A percentile compares a stretch with the other conserved stretches of the same genome.
Conservation (phyloP, 2,888 invertebrate species). For the Tethea ocularis region DNA sequence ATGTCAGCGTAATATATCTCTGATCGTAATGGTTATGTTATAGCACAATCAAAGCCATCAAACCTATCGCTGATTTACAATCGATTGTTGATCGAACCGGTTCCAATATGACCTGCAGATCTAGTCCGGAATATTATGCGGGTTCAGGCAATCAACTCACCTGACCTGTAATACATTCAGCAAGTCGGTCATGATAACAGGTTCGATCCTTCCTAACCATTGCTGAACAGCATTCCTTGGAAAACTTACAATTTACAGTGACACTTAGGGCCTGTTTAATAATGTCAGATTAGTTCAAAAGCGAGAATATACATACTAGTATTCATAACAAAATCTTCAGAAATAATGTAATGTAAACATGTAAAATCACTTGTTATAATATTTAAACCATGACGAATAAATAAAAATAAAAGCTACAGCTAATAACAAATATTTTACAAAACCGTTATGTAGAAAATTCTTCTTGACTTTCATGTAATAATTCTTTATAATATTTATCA, state of each 20-base stretch:
- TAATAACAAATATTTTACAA: no score
- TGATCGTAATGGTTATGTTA: constrained; percentile 30
- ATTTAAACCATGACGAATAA: no score
- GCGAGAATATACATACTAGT: background rate
- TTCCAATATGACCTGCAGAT: constrained; percentile 50
- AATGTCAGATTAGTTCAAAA: constrained; percentile 12
- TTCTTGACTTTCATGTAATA: constrained; percentile 13
- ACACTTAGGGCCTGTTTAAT: background rate
- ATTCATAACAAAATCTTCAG: background rate
- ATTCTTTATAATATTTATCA: constrained; percentile 42
- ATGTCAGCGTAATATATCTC: constrained; percentile 16
- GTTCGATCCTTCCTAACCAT: constrained; percentile 64
- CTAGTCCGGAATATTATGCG: constrained; percentile 69
- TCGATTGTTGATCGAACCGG: constrained; percentile 68
- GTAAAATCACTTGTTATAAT: no score
- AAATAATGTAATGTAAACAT: background rate
- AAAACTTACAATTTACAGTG: constrained; percentile 24
- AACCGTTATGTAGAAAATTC: background rate
- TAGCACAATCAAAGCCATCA: constrained; percentile 40
- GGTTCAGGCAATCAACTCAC: constrained; percentile 64
- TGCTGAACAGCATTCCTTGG: constrained; percentile 49
- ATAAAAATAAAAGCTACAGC: no score
- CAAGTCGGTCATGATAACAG: constrained; percentile 62
- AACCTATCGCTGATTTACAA: constrained; percentile 62
- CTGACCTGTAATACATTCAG: constrained; percentile 70